Evolutionary conservation across 1,140 invertebrate species (phyloP).

Genomic region (Drosophila jambulina): DNA sequence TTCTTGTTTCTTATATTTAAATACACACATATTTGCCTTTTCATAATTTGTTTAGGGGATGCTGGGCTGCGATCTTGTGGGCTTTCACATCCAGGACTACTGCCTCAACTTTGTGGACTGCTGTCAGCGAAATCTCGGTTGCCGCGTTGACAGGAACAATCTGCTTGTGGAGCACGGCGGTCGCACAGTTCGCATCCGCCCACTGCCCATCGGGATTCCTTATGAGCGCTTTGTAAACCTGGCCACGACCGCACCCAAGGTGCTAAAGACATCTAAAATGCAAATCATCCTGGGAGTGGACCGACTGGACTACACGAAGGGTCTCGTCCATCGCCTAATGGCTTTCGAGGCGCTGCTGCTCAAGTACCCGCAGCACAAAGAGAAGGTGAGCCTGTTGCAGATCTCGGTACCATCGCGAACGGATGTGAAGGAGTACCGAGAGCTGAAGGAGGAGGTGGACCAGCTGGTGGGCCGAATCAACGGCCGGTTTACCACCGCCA

Average conservation of each 20-base stretch:
- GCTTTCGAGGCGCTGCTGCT: slow-evolving; percentile 94
- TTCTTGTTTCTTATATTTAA: background rate
- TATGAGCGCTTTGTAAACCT: slow-evolving; percentile 94
- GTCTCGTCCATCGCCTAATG: slow-evolving; percentile 92
- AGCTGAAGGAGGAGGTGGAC: slow-evolving; percentile 96
- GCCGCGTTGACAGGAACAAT: slow-evolving; percentile 94
- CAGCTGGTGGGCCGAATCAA: slow-evolving; percentile 95
- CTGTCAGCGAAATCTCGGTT: slow-evolving; percentile 94
- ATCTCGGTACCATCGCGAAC: slow-evolving; percentile 95
- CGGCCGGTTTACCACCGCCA: slow-evolving; percentile 94
- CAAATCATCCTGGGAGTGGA: slow-evolving; percentile 94
- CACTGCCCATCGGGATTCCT: slow-evolving; percentile 94
- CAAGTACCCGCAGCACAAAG: slow-evolving; percentile 94
- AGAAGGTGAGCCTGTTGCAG: slow-evolving; percentile 93
- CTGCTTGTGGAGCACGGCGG: slow-evolving; percentile 94
- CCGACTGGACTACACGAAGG: slow-evolving; percentile 96
- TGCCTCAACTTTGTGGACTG: slow-evolving; percentile 97
- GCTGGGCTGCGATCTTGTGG: slow-evolving; percentile 95
- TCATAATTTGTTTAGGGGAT: slow-evolving; percentile 87
- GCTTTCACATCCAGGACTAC: slow-evolving; percentile 96
- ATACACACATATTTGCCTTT: background rate
- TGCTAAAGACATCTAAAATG: slow-evolving; percentile 88
- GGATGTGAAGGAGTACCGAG: slow-evolving; percentile 95
- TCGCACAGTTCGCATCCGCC: slow-evolving; percentile 92
- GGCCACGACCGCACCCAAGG: slow-evolving; percentile 91